phyloP scores from a whole-genome alignment of 2,888 invertebrate species.

The Plagodis dolabraria region DNA sequence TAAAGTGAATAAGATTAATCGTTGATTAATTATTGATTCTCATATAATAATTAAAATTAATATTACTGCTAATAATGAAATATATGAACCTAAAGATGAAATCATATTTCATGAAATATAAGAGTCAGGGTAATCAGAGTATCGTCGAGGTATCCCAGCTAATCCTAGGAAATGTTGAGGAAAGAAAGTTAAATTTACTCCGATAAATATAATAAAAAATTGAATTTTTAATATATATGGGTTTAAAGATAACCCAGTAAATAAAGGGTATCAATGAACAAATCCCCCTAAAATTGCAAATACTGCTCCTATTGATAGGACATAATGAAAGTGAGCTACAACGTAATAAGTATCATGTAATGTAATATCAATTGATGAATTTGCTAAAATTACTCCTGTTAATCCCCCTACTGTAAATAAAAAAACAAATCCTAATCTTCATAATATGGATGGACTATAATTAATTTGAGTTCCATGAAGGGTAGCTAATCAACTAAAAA shows the following conservation, averaged over 20 bases:
- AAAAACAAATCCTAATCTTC: conserved; percentile 58
- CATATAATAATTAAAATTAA: conserved; percentile 86
- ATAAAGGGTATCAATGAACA: conserved; percentile 89
- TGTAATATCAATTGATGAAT: conserved; percentile 91
- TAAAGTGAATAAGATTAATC: conserved; percentile 72
- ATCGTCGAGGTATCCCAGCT: conserved; percentile 89
- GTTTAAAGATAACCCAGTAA: conserved; percentile 86
- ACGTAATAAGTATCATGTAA: conserved; percentile 94
- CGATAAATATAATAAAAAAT: conserved; percentile 89
- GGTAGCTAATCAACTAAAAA: no score
- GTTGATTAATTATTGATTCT: conserved; percentile 84
- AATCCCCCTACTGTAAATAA: conserved; percentile 91
- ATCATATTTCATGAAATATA: conserved; percentile 88
- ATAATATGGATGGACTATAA: no score
- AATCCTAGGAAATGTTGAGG: conserved; percentile 88
- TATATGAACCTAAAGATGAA: conserved; percentile 88
- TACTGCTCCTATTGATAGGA: conserved; percentile 89
- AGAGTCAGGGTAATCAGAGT: conserved; percentile 89
- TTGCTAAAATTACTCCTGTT: conserved; percentile 88
- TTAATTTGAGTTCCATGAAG: no score
- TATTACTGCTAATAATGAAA: conserved; percentile 85
- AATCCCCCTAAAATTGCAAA: conserved; percentile 85
- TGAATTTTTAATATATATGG: conserved; percentile 86
- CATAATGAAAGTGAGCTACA: conserved; percentile 93
- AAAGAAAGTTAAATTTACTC: conserved; percentile 57